These are phyloP conservation scores for Zhuqinia jingwanae DNA, from an alignment of 2,888 invertebrate genomes.

Conservation along the genomic window DNA sequence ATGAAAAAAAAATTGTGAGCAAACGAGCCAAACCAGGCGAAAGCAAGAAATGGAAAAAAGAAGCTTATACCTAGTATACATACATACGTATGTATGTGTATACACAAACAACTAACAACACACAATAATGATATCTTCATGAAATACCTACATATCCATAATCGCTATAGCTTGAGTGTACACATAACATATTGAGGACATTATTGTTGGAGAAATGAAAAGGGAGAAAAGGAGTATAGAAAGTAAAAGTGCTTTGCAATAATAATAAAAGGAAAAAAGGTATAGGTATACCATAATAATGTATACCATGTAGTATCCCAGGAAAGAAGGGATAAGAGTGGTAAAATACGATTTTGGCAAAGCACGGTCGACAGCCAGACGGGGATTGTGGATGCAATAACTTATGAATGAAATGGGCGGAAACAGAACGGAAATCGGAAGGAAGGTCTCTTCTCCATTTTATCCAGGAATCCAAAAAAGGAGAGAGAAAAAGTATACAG, in stretches of 20 bases:
- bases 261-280: not conserved
- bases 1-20: constrained; percentile 3
- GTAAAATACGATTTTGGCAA: constrained; percentile 52
- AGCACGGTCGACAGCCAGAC: constrained; percentile 46
- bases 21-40: not conserved
- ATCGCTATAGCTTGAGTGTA: constrained; percentile 35
- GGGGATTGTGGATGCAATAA: constrained; percentile 66
- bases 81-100: too few relatives aligned
- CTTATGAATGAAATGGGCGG: constrained; percentile 73
- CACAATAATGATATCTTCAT: constrained; percentile 61
- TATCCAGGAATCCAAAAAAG: constrained; percentile 1
- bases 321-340: constrained; percentile 19
- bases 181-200: not conserved
- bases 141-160: constrained; percentile 42
- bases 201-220: not conserved
- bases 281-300: not conserved
- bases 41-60: too few relatives aligned
- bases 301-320: not conserved
- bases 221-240: not conserved
- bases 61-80: too few relatives aligned
- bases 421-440: constrained; percentile 69
- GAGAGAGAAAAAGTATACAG: not conserved
- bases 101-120: not conserved
- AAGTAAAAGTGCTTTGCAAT: constrained; percentile 41
- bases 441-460: constrained; percentile 51